These are phyloP conservation scores for Gymnoscelis rufifasciata DNA, from an alignment of 2,888 invertebrate genomes.

Conservation along the genomic window DNA sequence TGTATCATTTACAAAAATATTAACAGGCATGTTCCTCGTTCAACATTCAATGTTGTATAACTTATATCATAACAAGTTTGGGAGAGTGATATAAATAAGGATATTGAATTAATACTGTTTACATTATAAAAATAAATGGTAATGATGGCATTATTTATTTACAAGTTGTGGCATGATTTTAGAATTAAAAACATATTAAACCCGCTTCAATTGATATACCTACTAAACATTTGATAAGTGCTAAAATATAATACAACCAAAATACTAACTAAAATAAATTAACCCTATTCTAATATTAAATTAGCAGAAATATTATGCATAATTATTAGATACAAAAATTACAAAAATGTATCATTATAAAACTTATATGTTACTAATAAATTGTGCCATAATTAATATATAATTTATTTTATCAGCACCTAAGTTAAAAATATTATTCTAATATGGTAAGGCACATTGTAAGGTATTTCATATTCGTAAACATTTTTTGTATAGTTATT, in stretches of 20 bases:
- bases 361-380: not conserved
- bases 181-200: constrained; percentile 46
- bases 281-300: constrained; percentile 44
- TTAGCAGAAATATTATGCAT: constrained; percentile 32
- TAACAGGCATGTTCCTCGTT: not conserved
- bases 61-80: constrained; percentile 17
- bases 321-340: constrained; percentile 8
- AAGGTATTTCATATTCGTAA: constrained; percentile 3
- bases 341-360: not conserved
- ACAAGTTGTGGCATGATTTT: constrained; percentile 63
- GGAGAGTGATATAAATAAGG: constrained; percentile 58
- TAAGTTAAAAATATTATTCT: constrained; percentile 11
- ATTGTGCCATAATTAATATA: constrained; percentile 22
- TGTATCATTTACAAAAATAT: not conserved
- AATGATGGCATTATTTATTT: constrained; percentile 65
- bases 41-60: constrained; percentile 2
- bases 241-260: constrained; percentile 56
- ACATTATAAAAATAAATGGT: constrained; percentile 63
- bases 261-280: constrained; percentile 52
- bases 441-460: constrained; percentile 31
- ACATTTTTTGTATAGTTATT: too few relatives aligned
- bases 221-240: constrained; percentile 37
- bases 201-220: constrained; percentile 62
- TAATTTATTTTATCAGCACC: constrained; percentile 28
- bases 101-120: constrained; percentile 76